A percentile compares a stretch with the other conserved stretches of the same genome.
phyloP scores from a whole-genome alignment of 2,888 invertebrate species.

The Gymnoscelis rufifasciata region DNA sequence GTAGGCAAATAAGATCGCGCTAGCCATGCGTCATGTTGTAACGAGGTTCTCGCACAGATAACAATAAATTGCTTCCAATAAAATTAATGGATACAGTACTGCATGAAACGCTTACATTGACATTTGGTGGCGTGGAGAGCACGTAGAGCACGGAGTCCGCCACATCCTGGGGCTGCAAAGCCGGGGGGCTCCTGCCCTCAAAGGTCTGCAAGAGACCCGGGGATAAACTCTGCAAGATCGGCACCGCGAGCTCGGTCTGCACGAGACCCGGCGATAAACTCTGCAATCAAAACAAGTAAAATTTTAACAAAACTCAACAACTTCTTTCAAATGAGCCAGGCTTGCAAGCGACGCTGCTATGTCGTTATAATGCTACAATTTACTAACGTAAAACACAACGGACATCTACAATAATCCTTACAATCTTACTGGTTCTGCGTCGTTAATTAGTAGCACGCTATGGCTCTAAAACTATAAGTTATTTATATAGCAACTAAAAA shows the following conservation, averaged over 20 bases:
- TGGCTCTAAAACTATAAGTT: too few species aligned
- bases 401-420: too few species aligned
- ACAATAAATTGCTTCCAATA: not conserved
- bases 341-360: too few species aligned
- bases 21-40: too few species aligned
- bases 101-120: constrained; percentile 42
- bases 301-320: too few species aligned
- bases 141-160: constrained; percentile 81
- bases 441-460: too few species aligned
- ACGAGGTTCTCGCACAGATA: not conserved
- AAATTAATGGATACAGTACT: not conserved
- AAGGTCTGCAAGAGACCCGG: constrained; percentile 80
- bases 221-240: constrained; percentile 75
- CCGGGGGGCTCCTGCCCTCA: constrained; percentile 36
- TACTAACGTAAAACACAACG: too few species aligned
- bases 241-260: not conserved
- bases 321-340: too few species aligned
- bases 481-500: too few species aligned
- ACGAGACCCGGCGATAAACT: not conserved
- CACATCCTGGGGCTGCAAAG: constrained; percentile 75
- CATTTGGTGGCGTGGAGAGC: constrained; percentile 80
- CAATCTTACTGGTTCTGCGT: too few species aligned
- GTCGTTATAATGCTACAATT: too few species aligned
- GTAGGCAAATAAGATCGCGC: too few species aligned
- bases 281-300: not conserved